phyloP scores from a whole-genome alignment of 2,797 vertebrate genomes.

The Threskiornis aethiopicus region DNA sequence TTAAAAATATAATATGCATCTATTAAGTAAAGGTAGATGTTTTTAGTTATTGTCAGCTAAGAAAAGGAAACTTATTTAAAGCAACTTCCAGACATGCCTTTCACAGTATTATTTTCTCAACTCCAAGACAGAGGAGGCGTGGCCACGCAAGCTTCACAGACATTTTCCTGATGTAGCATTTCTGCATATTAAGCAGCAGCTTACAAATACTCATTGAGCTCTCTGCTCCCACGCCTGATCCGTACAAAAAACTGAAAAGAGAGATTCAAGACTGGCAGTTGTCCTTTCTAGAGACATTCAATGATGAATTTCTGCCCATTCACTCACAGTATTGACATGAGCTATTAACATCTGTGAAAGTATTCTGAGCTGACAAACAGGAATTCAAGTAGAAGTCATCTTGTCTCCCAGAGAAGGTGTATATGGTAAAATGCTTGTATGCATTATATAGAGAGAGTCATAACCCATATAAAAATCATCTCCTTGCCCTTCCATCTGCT shows the following conservation, averaged over 20 bases:
- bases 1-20: background rate
- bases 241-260: constrained; percentile 73
- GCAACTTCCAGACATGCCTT: constrained; percentile 47
- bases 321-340: constrained; percentile 73
- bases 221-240: constrained; percentile 77
- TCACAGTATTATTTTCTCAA: constrained; percentile 55
- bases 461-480: background rate
- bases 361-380: constrained; percentile 72
- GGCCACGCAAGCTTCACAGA: constrained; percentile 66
- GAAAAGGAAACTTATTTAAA: constrained; percentile 28
- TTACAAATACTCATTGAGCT: constrained; percentile 83
- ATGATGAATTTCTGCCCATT: constrained; percentile 75
- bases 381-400: constrained; percentile 69
- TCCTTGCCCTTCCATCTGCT: background rate
- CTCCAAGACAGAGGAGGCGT: constrained; percentile 61
- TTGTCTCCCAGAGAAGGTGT: constrained; percentile 46
- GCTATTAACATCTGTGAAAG: constrained; percentile 75
- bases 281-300: constrained; percentile 79
- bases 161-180: constrained; percentile 71
- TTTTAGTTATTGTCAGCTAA: background rate
- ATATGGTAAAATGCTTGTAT: background rate
- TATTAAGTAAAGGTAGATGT: background rate
- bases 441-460: background rate
- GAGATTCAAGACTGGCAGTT: constrained; percentile 75
- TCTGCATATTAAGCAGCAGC: constrained; percentile 86